Percentiles rank a stretch among this genome's conserved stretches.
phyloP scores from a whole-genome alignment of 2,797 vertebrate genomes.

The Oceanodroma leucorhoa region DNA sequence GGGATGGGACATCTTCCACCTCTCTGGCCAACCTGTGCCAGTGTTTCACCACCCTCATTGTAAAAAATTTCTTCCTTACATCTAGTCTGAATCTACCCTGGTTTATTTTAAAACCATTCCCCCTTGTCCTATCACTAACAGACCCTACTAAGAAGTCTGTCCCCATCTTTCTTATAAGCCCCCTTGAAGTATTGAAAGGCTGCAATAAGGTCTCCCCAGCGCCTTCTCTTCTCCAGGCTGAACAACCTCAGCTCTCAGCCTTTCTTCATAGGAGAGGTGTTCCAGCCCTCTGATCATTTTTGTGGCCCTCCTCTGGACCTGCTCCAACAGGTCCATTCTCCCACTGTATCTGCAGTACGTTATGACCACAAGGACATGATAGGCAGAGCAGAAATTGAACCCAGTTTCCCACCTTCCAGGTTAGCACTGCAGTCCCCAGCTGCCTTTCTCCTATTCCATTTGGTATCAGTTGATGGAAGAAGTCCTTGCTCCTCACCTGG shows the following conservation, averaged over 20 bases:
- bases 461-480: neutral
- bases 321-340: neutral
- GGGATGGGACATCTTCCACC: neutral
- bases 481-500: neutral
- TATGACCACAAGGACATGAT: neutral
- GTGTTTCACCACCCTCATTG: accelerated
- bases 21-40: neutral
- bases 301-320: neutral
- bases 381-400: neutral
- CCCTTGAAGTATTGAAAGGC: neutral
- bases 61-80: neutral
- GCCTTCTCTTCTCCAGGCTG: neutral
- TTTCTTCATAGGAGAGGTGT: neutral
- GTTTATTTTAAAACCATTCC: neutral
- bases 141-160: neutral
- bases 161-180: neutral
- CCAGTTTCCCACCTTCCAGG: neutral
- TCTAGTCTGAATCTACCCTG: neutral
- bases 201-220: accelerated
- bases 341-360: accelerated
- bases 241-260: neutral
- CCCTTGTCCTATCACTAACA: neutral
- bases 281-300: neutral
- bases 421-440: neutral
- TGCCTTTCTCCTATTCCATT: neutral